These are phyloP conservation scores for Oceanodroma leucorhoa DNA, from an alignment of 2,797 vertebrate species.

Conservation along the genomic window DNA sequence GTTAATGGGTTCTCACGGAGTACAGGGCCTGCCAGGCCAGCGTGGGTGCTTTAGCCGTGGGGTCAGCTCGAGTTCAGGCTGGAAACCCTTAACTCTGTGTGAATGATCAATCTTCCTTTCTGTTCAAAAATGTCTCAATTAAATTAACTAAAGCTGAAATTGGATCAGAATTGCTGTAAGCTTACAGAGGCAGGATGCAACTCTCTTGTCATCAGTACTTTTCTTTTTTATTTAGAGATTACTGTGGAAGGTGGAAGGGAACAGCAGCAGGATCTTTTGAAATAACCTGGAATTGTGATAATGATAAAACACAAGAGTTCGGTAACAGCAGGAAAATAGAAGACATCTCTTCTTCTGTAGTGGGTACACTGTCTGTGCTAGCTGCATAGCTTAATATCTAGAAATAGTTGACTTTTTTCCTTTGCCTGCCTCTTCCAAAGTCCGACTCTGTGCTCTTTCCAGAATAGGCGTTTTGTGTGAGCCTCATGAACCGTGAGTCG, in stretches of 20 bases:
- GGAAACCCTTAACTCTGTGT: not conserved
- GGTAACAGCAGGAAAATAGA: not conserved
- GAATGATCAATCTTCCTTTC: not conserved
- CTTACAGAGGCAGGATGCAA: not conserved
- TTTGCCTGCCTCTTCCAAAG: not conserved
- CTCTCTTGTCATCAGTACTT: not conserved
- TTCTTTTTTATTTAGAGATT: not conserved
- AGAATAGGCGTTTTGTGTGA: not conserved
- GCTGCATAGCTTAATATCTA: not conserved
- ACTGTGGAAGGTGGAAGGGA: not conserved
- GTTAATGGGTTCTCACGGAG: not conserved
- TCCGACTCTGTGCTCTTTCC: accelerated
- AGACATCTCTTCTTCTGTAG: not conserved
- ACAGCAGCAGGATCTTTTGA: not conserved
- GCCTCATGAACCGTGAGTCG: accelerated
- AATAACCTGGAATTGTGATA: not conserved
- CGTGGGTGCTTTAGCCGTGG: not conserved
- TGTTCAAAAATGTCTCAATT: not conserved
- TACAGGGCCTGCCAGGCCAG: not conserved
- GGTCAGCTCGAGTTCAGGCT: not conserved
- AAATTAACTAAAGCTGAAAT: not conserved
- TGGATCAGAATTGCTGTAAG: not conserved
- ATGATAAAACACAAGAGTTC: not conserved
- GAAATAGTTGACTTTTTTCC: not conserved
- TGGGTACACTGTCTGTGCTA: not conserved